These are phyloP conservation scores for Eretmochelys imbricata DNA, from an alignment of 2,113 vertebrate genomes.

Conservation along the genomic window DNA sequence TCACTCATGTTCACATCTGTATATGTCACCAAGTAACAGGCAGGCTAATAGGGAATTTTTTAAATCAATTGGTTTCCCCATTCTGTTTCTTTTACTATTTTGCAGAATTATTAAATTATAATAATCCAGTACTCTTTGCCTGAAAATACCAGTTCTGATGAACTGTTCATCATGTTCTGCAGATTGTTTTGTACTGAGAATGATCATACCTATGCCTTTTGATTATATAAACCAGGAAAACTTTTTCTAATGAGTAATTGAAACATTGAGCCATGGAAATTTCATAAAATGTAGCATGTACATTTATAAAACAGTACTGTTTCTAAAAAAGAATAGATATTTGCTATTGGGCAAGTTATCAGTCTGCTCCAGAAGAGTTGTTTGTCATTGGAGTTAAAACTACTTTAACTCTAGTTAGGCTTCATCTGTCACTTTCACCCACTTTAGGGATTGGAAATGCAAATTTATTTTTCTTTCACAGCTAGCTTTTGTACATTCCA, in stretches of 20 bases:
- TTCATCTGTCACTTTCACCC: not conserved
- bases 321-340: not conserved
- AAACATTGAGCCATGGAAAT: not conserved
- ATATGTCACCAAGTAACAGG: not conserved
- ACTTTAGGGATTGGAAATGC: not conserved
- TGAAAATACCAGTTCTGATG: not conserved
- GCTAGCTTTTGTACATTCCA: not conserved
- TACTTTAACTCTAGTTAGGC: not conserved
- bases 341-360: not conserved
- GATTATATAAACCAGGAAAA: conserved; percentile 4
- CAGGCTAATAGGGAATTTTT: not conserved
- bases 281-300: not conserved
- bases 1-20: not conserved
- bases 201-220: not conserved
- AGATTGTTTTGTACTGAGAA: not conserved
- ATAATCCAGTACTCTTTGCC: not conserved
- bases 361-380: not conserved
- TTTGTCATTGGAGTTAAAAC: not conserved
- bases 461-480: not conserved
- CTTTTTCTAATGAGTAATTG: conserved; percentile 14
- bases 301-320: not conserved
- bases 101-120: not conserved
- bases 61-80: not conserved
- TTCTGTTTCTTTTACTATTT: not conserved
- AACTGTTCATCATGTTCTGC: not conserved